Conservation (phyloP, 2,888 invertebrate genomes). For the Scaptomyza caliginosa region DNA sequence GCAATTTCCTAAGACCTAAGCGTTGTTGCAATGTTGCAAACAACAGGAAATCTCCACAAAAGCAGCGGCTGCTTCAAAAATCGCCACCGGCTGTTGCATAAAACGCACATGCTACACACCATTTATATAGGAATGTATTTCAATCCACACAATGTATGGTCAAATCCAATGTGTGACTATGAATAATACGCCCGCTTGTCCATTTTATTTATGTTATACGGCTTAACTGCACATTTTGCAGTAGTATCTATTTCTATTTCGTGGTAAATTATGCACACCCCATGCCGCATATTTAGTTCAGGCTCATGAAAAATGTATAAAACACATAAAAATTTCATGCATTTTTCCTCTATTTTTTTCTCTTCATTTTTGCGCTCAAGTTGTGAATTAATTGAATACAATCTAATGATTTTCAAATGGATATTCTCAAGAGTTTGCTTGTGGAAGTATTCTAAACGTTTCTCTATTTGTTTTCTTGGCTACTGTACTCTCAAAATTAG, state of each 20-base stretch:
- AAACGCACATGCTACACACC: conserved; percentile 26
- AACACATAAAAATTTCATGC: conserved; percentile 36
- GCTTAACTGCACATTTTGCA: conserved; percentile 9
- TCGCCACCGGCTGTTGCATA: conserved; percentile 48
- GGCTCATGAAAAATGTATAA: conserved; percentile 54
- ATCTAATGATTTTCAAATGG: no score
- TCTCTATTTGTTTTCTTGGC: conserved; percentile 9
- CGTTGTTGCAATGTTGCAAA: conserved; percentile 17
- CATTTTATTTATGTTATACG: conserved; percentile 13
- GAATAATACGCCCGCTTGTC: conserved; percentile 38
- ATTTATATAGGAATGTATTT: not conserved
- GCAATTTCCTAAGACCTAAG: conserved; percentile 48
- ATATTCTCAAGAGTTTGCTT: not conserved
- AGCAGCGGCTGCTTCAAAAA: conserved; percentile 29
- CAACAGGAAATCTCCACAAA: conserved; percentile 56
- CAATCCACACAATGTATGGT: conserved; percentile 8
- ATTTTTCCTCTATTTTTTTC: conserved; percentile 20
- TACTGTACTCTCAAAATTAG: conserved; percentile 29
- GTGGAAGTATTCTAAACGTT: not conserved
- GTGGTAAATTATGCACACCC: conserved; percentile 45
- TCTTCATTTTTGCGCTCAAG: conserved; percentile 25
- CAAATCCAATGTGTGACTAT: conserved; percentile 36
- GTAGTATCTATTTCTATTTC: not conserved
- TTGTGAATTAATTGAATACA: conserved; percentile 20
- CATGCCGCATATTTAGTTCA: conserved; percentile 38